A percentile compares a stretch with the other conserved stretches of the same genome.
Evolutionary conservation across 2,888 invertebrate species (phyloP).

Genomic region (Callosobruchus maculatus): DNA sequence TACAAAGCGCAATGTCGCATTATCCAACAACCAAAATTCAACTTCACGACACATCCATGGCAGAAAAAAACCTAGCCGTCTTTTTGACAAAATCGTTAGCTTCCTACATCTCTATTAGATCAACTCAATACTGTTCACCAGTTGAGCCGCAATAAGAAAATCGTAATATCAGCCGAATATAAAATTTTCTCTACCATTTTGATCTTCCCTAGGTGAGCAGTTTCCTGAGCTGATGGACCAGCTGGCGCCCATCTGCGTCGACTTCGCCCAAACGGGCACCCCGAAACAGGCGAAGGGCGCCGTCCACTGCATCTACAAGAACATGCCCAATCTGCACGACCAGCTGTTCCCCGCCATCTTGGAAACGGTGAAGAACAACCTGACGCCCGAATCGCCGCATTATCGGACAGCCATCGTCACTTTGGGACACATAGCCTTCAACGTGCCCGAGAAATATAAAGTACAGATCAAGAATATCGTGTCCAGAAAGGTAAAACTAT

Average conservation of each 20-base stretch:
- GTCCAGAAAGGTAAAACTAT: slow-evolving; percentile 69
- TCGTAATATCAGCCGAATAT: too few species aligned
- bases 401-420: slow-evolving; percentile 93
- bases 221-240: slow-evolving; percentile 73
- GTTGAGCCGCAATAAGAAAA: too few species aligned
- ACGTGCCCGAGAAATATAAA: slow-evolving; percentile 86
- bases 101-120: too few species aligned
- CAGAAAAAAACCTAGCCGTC: too few species aligned
- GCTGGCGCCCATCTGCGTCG: slow-evolving; percentile 82
- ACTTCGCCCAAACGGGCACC: slow-evolving; percentile 83
- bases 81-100: too few species aligned
- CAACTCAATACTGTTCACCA: too few species aligned
- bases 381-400: slow-evolving; percentile 71
- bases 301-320: slow-evolving; percentile 85
- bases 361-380: slow-evolving; percentile 72
- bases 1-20: too few species aligned
- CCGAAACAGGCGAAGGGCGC: slow-evolving; percentile 97
- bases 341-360: slow-evolving; percentile 79
- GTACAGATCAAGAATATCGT: slow-evolving; percentile 92
- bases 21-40: too few species aligned
- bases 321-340: slow-evolving; percentile 69
- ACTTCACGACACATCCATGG: too few species aligned
- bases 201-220: slow-evolving; percentile 70
- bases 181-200: too few species aligned
- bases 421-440: slow-evolving; percentile 90